phyloP scores from a whole-genome alignment of 2,113 vertebrate species.

The Aramus guarauna region DNA sequence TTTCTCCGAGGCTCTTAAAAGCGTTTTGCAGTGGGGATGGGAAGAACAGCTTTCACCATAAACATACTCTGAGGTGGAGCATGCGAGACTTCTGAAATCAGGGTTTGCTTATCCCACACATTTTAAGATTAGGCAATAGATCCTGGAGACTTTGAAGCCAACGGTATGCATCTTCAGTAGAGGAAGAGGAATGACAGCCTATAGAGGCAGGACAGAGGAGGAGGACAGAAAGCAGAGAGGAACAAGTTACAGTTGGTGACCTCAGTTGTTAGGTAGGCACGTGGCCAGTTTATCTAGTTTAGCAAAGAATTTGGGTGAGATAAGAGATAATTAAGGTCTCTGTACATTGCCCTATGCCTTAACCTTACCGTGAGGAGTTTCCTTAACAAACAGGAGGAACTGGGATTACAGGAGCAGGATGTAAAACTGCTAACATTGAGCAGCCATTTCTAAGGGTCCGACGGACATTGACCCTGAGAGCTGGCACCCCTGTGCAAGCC shows the following conservation, averaged over 20 bases:
- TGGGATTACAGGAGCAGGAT: not conserved
- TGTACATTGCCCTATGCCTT: not conserved
- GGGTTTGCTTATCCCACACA: not conserved
- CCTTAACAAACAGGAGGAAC: not conserved
- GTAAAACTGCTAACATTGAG: not conserved
- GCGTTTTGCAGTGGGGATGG: not conserved
- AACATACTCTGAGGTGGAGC: not conserved
- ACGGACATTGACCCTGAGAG: not conserved
- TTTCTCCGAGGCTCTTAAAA: not conserved
- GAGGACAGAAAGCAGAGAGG: not conserved
- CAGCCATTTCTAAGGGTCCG: not conserved
- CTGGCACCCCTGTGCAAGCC: not conserved
- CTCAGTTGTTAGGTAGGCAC: not conserved
- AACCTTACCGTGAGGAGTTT: not conserved
- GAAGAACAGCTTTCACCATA: not conserved
- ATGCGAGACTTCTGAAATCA: not conserved
- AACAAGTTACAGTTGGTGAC: not conserved
- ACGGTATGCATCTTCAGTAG: accelerated
- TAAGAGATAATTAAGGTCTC: constrained; percentile 17
- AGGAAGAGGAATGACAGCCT: not conserved
- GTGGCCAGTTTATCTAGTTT: not conserved
- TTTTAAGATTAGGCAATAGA: not conserved
- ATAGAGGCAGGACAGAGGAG: not conserved
- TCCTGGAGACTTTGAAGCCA: not conserved
- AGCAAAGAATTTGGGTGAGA: constrained; percentile 28